Evolutionary conservation across 2,113 vertebrate species (phyloP).

Genomic region (Tenebrosternarchus preto): DNA sequence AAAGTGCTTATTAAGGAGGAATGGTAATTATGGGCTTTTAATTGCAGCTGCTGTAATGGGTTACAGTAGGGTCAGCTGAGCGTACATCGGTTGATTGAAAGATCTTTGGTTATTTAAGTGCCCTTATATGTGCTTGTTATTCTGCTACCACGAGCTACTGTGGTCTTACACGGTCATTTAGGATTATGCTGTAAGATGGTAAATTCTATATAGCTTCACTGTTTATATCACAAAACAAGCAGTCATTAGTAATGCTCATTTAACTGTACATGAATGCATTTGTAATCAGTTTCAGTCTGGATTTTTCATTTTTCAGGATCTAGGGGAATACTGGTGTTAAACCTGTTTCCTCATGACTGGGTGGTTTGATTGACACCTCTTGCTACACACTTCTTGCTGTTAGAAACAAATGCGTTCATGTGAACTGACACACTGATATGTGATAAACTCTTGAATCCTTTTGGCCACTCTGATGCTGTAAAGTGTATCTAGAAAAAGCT

Average conservation of each 20-base stretch:
- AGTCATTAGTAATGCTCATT: not conserved
- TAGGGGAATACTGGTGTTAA: not conserved
- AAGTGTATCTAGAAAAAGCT: conserved; percentile 16
- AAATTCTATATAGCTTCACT: not conserved
- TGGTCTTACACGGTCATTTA: not conserved
- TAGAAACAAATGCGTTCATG: conserved; percentile 10
- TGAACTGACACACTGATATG: conserved; percentile 22
- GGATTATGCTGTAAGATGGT: not conserved
- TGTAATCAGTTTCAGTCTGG: not conserved
- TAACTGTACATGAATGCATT: not conserved
- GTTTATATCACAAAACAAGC: conserved; percentile 11
- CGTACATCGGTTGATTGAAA: conserved; percentile 16
- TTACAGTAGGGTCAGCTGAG: conserved; percentile 36
- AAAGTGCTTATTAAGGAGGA: conserved; percentile 40
- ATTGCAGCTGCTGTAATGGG: conserved; percentile 26
- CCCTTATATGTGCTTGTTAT: not conserved
- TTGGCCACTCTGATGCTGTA: conserved; percentile 24
- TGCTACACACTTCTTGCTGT: not conserved
- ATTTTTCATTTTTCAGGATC: not conserved
- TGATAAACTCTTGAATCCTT: conserved; percentile 21
- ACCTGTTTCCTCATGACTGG: not conserved
- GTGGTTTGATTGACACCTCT: not conserved
- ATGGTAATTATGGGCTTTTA: conserved; percentile 41
- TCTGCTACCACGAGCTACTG: not conserved
- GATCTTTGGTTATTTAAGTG: conserved; percentile 23